Evolutionary conservation across 92 coral and sea anemone genomes (phyloP).

Genomic region (Micromussa lordhowensis): DNA sequence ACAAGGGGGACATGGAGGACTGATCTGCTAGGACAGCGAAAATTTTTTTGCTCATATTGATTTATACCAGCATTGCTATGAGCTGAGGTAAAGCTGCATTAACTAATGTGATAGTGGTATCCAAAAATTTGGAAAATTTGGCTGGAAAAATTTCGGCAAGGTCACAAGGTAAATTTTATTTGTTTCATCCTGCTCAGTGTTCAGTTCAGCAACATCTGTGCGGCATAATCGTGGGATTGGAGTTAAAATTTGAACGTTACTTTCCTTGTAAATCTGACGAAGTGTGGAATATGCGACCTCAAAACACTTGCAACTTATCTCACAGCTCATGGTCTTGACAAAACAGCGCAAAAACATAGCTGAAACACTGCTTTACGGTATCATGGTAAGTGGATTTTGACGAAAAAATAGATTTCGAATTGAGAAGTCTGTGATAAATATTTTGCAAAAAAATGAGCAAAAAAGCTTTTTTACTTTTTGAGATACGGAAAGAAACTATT

Average conservation of each 20-base stretch:
- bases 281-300: constrained; percentile 14
- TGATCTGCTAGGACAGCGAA: neutral
- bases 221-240: neutral
- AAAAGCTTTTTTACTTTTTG: no score
- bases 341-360: neutral
- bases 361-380: no score
- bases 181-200: neutral
- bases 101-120: neutral
- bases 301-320: neutral
- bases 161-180: neutral
- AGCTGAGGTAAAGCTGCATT: neutral
- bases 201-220: neutral
- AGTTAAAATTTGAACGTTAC: neutral
- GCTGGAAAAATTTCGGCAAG: neutral
- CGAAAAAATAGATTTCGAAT: no score
- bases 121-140: no score
- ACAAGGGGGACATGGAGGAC: neutral
- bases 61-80: neutral
- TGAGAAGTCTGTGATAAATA: no score
- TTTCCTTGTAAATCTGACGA: neutral
- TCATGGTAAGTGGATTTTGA: no score
- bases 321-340: neutral
- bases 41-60: neutral
- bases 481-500: no score
- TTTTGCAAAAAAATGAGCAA: no score